Evolutionary conservation across 2,113 vertebrate species (phyloP), one percentile per base, ranked within the genome.

Genomic region (Cryptoleucopteryx plumbea): DNA sequence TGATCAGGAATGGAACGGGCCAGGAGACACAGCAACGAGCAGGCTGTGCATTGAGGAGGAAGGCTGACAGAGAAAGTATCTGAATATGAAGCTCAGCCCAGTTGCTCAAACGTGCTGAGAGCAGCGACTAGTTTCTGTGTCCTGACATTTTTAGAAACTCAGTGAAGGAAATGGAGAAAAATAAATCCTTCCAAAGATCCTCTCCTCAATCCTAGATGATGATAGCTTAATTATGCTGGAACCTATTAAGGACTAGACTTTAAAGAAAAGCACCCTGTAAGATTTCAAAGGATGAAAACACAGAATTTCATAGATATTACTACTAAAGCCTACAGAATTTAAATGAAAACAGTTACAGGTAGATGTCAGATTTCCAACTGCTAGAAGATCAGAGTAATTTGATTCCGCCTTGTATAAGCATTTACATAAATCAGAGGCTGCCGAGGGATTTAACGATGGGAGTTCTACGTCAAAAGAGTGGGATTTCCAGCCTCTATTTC

Each of bases 401-500:
- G 32, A 93, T 77, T 86, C 25, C 42, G 15, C 17, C 36, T 74
- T 22, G 17, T 38, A 50, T 12, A 90, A 95, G 88, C 29, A 89
- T 96, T 95, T 81, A 78, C 32, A 40, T 94, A 86, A 89, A 4
- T 65, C 84, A 79, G 63, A 93, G n/a, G 66, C 65, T 93, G 88
- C 50, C 10, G 20, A 52, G 55, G 68, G 84, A 93, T 90, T 91
- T 95, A 91, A 88, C 0, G 1, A 84, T 27, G 34, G 52, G 31
- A 79, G 58, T 45, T 77, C 82, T 83, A 74, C 3, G 0, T 96
- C 94, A 96, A 61, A 86, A 62, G 62, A 91, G 55, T 83, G 62
- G 77, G 73, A 96, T 96, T 95, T 93, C 93, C 87, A 95, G 80
- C 42, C 78, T 80, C 86, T 96, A 89, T 93, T 97, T 96, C 71